A percentile compares a stretch with the other conserved stretches of the same genome.
Evolutionary conservation across 2,888 invertebrate genomes (phyloP).

Genomic region (Volucella bombylans): DNA sequence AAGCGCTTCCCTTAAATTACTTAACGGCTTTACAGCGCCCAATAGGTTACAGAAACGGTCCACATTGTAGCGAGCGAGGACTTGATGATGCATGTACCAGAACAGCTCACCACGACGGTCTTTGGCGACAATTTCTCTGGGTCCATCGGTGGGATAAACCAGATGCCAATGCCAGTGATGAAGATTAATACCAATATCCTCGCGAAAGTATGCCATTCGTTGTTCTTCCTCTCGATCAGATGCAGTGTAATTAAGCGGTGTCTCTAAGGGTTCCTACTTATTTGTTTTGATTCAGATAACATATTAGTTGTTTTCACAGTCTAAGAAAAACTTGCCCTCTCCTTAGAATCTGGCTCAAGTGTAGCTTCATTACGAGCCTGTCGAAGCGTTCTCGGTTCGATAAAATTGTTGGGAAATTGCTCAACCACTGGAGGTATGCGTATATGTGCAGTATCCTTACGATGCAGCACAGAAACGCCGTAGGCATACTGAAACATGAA

Average conservation of each 20-base stretch:
- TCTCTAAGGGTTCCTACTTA: constrained; percentile 83
- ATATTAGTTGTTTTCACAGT: background rate
- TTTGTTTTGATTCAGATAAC: too few relatives aligned
- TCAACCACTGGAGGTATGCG: constrained; percentile 87
- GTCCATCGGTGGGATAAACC: constrained; percentile 88
- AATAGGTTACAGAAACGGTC: constrained; percentile 86
- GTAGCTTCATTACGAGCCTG: constrained; percentile 86
- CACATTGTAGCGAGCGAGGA: constrained; percentile 85
- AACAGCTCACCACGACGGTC: constrained; percentile 87
- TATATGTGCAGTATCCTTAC: constrained; percentile 78
- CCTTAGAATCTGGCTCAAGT: constrained; percentile 82
- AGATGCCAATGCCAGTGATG: constrained; percentile 95
- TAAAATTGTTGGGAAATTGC: constrained; percentile 90
- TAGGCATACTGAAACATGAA: constrained; percentile 89
- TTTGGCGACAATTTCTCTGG: constrained; percentile 85
- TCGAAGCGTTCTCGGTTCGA: constrained; percentile 88
- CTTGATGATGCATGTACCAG: constrained; percentile 87
- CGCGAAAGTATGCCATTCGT: constrained; percentile 90
- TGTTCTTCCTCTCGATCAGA: constrained; percentile 88
- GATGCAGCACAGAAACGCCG: constrained; percentile 88
- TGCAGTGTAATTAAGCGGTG: constrained; percentile 88
- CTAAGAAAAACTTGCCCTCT: constrained; percentile 80
- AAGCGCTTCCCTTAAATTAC: constrained; percentile 87
- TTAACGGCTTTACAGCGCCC: constrained; percentile 83
- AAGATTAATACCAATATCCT: constrained; percentile 91